Percentiles rank a stretch among this genome's conserved stretches.
phyloP scores from a whole-genome alignment of 2,888 invertebrate species.

The Trilocha varians region DNA sequence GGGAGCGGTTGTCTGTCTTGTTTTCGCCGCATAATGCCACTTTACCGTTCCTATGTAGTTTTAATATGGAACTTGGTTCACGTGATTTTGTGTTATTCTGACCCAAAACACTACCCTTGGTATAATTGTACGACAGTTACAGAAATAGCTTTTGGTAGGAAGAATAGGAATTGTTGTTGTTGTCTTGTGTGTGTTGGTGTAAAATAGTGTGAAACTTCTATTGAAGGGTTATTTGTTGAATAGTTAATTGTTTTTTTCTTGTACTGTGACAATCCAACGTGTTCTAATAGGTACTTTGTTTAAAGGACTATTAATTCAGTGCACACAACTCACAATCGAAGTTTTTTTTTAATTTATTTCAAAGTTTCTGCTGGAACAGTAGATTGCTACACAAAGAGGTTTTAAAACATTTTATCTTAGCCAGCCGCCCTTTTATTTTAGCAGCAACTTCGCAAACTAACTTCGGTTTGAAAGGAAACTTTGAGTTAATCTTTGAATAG shows the following conservation, averaged over 20 bases:
- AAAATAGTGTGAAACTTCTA: no score
- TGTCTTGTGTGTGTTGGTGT: no score
- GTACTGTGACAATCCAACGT: no score
- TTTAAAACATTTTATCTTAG: neutral
- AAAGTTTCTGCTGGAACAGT: neutral
- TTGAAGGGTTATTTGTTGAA: no score
- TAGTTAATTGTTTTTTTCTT: no score
- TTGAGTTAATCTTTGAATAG: neutral
- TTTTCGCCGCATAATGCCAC: slow-evolving; percentile 26
- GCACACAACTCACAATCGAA: no score
- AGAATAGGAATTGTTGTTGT: no score
- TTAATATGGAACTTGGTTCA: neutral
- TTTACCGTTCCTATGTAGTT: slow-evolving; percentile 1
- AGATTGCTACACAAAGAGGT: neutral
- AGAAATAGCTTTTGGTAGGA: no score
- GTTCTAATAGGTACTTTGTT: no score
- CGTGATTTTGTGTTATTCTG: neutral
- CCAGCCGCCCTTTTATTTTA: neutral
- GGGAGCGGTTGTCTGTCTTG: slow-evolving; percentile 44
- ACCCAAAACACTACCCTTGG: no score
- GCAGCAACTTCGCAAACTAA: neutral
- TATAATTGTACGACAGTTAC: no score
- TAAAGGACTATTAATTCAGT: no score
- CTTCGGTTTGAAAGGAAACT: neutral
- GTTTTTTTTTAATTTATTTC: neutral